Evolutionary conservation across 2,797 vertebrate species (phyloP).

Genomic region (Erpetoichthys calabaricus): DNA sequence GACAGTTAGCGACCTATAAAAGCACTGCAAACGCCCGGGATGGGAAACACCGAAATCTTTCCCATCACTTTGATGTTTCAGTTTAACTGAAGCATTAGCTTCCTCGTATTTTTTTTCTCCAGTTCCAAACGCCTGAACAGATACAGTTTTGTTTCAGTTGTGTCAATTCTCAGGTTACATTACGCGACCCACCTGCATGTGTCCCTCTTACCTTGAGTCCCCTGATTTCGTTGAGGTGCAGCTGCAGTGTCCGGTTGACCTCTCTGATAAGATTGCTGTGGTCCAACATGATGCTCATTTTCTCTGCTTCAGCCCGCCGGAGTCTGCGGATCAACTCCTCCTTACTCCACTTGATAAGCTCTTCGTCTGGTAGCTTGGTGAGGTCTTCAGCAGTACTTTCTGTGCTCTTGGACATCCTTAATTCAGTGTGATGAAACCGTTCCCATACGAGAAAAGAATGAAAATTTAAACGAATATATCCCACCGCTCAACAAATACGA

Average conservation of each 20-base stretch:
- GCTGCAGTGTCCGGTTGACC: constrained; percentile 89
- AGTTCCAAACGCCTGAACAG: too few species aligned
- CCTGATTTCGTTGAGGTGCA: constrained; percentile 86
- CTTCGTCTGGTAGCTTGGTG: constrained; percentile 76
- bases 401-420: constrained; percentile 55
- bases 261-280: constrained; percentile 90
- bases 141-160: too few species aligned
- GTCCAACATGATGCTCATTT: constrained; percentile 88
- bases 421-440: constrained; percentile 27
- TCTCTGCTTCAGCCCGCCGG: constrained; percentile 76
- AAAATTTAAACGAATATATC: constrained; percentile 3
- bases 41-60: too few species aligned
- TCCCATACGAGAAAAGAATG: constrained; percentile 33
- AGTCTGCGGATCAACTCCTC: constrained; percentile 81
- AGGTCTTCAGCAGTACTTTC: constrained; percentile 62
- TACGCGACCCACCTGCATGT: too few species aligned
- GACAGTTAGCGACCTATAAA: too few species aligned
- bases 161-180: too few species aligned
- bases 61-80: too few species aligned
- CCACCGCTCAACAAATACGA: constrained; percentile 1
- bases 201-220: constrained; percentile 71
- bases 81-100: too few species aligned
- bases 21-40: too few species aligned
- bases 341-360: constrained; percentile 80
- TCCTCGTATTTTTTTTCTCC: too few species aligned